Base-by-base conservation (phyloP, 1,140 invertebrate species). In the Caenorhabditis brenneri region DNA sequence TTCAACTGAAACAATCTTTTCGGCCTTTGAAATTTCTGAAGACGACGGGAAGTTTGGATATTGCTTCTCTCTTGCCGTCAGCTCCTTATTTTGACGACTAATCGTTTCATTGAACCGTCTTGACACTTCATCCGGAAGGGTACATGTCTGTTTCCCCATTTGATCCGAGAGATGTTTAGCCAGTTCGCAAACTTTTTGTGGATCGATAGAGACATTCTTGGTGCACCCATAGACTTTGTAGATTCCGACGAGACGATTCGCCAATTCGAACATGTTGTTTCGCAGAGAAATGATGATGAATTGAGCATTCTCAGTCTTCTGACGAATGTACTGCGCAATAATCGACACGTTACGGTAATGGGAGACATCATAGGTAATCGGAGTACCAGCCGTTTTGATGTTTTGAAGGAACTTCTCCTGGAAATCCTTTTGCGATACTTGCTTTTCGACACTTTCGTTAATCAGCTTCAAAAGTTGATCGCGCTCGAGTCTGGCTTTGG, bases 341-440 rank as follows among this genome's bases (percentile, higher is more conserved):
- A 99, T 99, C 1, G 97, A 98, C 0, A 99, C 97, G 91, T 99
- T 99, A 91, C 97, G 97, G 88, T 97, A 99, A 91, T 99, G n/a
- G n/a, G n/a, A n/a, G n/a, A n/a, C n/a, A n/a, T n/a, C n/a, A n/a
- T n/a, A n/a, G n/a, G n/a, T n/a, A n/a, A n/a, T n/a, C n/a, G n/a
- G n/a, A n/a, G n/a, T n/a, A n/a, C n/a, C n/a, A n/a, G n/a, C n/a
- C n/a, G n/a, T n/a, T n/a, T n/a, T n/a, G n/a, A n/a, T n/a, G n/a
- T n/a, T n/a, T n/a, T n/a, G n/a, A n/a, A n/a, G n/a, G n/a, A n/a
- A n/a, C n/a, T n/a, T n/a, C n/a, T n/a, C n/a, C n/a, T n/a, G n/a
- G n/a, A n/a, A n/a, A n/a, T n/a, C n/a, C n/a, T n/a, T n/a, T n/a
- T n/a, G n/a, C n/a, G n/a, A n/a, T n/a, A n/a, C n/a, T n/a, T n/a